Conservation (phyloP, 1,140 invertebrate species). For the Cheumatopsyche charites region DNA sequence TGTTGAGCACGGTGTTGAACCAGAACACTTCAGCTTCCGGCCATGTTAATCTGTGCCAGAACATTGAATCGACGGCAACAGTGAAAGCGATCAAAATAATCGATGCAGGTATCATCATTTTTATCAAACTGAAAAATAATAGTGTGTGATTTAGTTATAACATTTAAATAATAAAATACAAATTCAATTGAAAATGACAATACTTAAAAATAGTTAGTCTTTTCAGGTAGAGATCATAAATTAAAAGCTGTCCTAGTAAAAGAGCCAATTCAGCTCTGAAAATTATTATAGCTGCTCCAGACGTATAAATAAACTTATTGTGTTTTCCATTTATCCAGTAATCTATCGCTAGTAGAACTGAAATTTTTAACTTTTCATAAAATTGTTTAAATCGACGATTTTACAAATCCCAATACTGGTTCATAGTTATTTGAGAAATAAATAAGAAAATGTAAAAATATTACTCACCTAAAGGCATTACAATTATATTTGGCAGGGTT, state of each 20-base stretch:
- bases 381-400: not conserved
- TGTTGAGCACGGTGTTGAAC: conserved; percentile 94
- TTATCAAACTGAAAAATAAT: conserved; percentile 68
- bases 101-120: conserved; percentile 75
- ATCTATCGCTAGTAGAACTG: conserved; percentile 85
- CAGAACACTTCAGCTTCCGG: conserved; percentile 97
- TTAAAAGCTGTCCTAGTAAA: conserved; percentile 84
- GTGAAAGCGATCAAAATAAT: conserved; percentile 73
- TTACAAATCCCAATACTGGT: not conserved
- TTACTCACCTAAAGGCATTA: conserved; percentile 81
- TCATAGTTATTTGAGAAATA: conserved; percentile 7
- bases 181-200: conserved; percentile 38
- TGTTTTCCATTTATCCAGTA: conserved; percentile 84
- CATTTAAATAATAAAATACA: too few relatives aligned
- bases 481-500: conserved; percentile 95
- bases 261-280: conserved; percentile 90
- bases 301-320: conserved; percentile 79
- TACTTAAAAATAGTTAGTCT: conserved; percentile 64
- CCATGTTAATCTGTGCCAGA: conserved; percentile 92
- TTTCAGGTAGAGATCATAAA: conserved; percentile 75
- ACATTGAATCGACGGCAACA: conserved; percentile 86
- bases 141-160: not conserved
- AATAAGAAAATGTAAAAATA: conserved; percentile 6
- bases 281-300: conserved; percentile 86
- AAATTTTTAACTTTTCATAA: conserved; percentile 54